phyloP scores from a whole-genome alignment of 2,113 vertebrate species.

The Lasiurus cinereus region DNA sequence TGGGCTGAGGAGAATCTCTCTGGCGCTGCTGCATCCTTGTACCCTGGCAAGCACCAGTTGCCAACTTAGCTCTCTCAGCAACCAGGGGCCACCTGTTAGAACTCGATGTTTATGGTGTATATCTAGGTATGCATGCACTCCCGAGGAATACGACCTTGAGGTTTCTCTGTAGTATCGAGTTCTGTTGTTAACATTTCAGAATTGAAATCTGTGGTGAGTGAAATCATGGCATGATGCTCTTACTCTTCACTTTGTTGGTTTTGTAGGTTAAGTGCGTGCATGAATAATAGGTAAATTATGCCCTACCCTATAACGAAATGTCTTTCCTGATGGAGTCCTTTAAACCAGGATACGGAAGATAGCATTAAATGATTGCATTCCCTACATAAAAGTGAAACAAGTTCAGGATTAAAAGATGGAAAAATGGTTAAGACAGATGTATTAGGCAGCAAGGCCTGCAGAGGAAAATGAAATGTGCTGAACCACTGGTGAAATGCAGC shows the following conservation, averaged over 20 bases:
- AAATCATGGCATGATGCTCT: neutral
- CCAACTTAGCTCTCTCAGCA: neutral
- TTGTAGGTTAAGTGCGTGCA: neutral
- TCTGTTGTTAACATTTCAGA: conserved; percentile 20
- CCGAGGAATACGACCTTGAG: neutral
- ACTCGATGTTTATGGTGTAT: neutral
- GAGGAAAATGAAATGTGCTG: conserved; percentile 27
- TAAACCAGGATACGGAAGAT: neutral
- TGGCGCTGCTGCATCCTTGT: neutral
- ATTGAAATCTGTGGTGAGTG: neutral
- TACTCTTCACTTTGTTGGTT: neutral
- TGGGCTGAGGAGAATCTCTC: neutral
- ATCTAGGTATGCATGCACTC: neutral
- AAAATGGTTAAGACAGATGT: neutral
- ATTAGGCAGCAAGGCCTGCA: conserved; percentile 6
- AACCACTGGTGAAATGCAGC: neutral
- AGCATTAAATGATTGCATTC: neutral
- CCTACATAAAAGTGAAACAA: neutral
- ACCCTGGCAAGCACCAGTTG: neutral
- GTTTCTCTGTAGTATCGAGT: neutral
- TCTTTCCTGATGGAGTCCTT: conserved; percentile 33
- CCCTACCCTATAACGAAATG: conserved; percentile 34
- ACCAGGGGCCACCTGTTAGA: neutral
- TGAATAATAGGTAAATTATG: conserved; percentile 36
- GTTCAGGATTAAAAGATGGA: neutral